Evolutionary conservation across 2,888 invertebrate genomes (phyloP).

Genomic region (Melanostoma mellinum): DNA sequence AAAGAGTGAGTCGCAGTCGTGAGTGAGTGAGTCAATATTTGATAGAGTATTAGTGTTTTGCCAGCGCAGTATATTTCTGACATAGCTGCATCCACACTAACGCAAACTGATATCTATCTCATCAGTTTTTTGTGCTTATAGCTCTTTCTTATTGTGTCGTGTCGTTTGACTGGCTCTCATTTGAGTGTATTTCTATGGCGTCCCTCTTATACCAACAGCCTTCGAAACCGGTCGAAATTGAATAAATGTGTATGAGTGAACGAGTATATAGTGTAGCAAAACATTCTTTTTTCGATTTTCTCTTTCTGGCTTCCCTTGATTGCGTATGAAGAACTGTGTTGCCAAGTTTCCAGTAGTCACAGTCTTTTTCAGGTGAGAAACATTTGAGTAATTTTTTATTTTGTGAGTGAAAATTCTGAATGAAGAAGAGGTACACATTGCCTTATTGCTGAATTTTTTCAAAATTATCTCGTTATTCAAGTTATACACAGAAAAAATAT

Average conservation of each 20-base stretch:
- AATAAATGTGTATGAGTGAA: slow-evolving; percentile 51
- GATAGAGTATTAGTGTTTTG: slow-evolving; percentile 42
- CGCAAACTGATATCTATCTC: slow-evolving; percentile 37
- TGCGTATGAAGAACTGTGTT: slow-evolving; percentile 42
- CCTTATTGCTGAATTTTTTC: slow-evolving; percentile 65
- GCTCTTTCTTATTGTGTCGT: slow-evolving; percentile 46
- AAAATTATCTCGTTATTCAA: slow-evolving; percentile 28
- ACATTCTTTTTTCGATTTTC: slow-evolving; percentile 38
- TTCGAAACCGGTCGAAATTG: slow-evolving; percentile 64
- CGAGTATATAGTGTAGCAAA: slow-evolving; percentile 44
- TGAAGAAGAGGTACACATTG: neutral
- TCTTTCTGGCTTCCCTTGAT: slow-evolving; percentile 35
- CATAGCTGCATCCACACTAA: slow-evolving; percentile 45
- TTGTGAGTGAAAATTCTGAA: slow-evolving; percentile 18
- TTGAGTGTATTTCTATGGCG: slow-evolving; percentile 62
- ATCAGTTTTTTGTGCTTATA: slow-evolving; percentile 50
- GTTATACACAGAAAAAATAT: slow-evolving; percentile 13
- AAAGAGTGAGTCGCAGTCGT: slow-evolving; percentile 11
- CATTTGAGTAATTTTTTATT: slow-evolving; percentile 17
- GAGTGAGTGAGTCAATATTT: too few species aligned
- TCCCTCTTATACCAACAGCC: slow-evolving; percentile 68
- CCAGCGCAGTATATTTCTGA: slow-evolving; percentile 70
- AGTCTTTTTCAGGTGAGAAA: slow-evolving; percentile 42
- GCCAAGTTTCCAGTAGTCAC: slow-evolving; percentile 52
- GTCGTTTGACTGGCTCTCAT: slow-evolving; percentile 33